Evolutionary conservation across 2,888 invertebrate species (phyloP), one percentile per base, ranked within the genome.

Genomic region (Patella caerulea): DNA sequence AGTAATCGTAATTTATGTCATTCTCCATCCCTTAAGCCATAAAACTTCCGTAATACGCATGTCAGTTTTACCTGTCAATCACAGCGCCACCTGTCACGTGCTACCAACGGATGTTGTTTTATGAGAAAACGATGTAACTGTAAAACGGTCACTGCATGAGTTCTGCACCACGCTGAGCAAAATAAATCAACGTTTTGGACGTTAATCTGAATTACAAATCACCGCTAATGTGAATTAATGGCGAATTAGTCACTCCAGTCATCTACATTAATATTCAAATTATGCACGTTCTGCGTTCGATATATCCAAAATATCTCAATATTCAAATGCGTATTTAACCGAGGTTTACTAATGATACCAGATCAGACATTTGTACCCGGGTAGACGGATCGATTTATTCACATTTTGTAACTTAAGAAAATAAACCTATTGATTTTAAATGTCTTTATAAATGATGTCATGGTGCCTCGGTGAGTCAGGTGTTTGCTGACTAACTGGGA

Each of bases 31-130:
- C 24, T 19, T 24, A 65, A 65, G 19, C 24, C 65, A 24, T 65
- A 65, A 65, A 65, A 65, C 65, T 65, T 65, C 65, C 65, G 65
- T 65, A 65, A 65, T 65, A 65, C 65, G 65, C 65, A 65, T 65
- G 65, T 65, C 65, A 24, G 65, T 24, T 65, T 65, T 24, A 65
- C 65, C 65, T 65, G 65, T 65, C 65, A 65, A 65, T 65, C 65
- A 65, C 65, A 65, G 24, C 65, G 65, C 65, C 65, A 65, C 65
- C 65, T 65, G 65, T 65, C 65, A 65, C 65, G 65, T 65, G 65
- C 65, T 65, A 65, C 24, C 45, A 24, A 19, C 65, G 65, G 65
- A 65, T 65, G 65, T 65, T 65, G 24, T 65, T 65, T 65, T 65
- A 65, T 65, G 65, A 24, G 24, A 65, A 65, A 65, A 65, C 19